Evolutionary conservation across 2,888 invertebrate genomes (phyloP), one percentile per base, ranked within the genome.

Genomic region (Nysson spinosus): DNA sequence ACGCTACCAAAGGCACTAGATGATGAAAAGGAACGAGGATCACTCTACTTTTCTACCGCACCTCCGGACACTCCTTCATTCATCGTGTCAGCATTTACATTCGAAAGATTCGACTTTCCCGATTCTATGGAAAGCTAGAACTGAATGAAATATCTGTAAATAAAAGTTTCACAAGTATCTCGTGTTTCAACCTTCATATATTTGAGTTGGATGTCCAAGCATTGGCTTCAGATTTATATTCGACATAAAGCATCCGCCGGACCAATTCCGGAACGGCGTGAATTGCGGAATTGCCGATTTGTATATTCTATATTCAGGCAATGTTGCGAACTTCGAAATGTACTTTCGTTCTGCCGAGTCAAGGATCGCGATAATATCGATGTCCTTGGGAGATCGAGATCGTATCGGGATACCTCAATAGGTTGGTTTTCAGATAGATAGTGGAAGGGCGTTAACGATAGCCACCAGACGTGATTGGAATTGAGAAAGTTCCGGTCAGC

Each of bases 401-500:
- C 20, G 9, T 7, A 46, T 40, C 46, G 39, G 39, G 46, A 47
- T 40, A 37, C 22, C 26, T 37, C n/a, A 37, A 44, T 44, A 22
- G 26, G 3, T n/a, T 47, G 52, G 58, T 46, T 42, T 55, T 68
- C 19, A 57, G 60, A 50, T 42, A 58, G 47, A 58, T 56, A 61
- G 61, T 54, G 52, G 70, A 69, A 72, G 74, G 64, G 72, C 72
- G 69, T 74, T 78, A 80, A 80, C 79, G 79, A 79, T 79, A 77
- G 68, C 74, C 68, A 69, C 62, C 56, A 62, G 72, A 80, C 80
- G 80, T 80, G 80, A 79, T 78, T 76, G 72, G 79, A 80, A 80
- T 80, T 68, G 69, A 73, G 76, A 64, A 75, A 71, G 62, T 70
- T 74, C 50, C 50, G 42, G 37, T 28, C 42, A 46, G 60, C 46